Base-by-base conservation (phyloP, 37 sponge, comb jelly and placozoan genomes). In the Cladorhizidae sp. region DNA sequence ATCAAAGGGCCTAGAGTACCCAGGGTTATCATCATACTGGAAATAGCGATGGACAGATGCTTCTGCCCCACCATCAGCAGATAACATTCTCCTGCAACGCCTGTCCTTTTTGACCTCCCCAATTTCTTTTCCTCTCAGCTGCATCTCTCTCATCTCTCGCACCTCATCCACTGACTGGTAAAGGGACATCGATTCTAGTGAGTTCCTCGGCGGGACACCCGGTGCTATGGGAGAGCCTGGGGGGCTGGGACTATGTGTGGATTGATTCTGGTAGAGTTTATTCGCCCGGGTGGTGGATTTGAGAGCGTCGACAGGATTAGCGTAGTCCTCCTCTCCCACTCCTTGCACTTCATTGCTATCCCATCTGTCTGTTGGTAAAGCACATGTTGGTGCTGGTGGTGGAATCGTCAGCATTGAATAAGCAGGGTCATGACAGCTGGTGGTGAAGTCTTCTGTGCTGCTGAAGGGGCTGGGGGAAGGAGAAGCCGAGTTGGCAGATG, bases 1-100 rank as follows among this genome's bases (percentile, higher is more conserved):
- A 64, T 86, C 87, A 80, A 86, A 80, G 15, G 87, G 87, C 28
- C 65, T 62, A 11, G 87, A 86, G 45, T 86, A 86, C 1, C 80
- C 64, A 0, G 81, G 70, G 28, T 67, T 61, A 22, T 84, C 85
- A 35, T 80, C 73, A 29, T 52, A 9, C 38, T 43, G 67, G 8
- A 43, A 54, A 7, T 21, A 17, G 35, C 26, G 35, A 21, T 20
- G 0, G 23, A 2, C 28, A 8, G 21, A 3, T 18, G 25, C 42
- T 12, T 39, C 9, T 18, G 26, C 9, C 3, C 21, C 3, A 8
- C 76, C 63, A 63, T 3, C 1, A 29, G 31, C 2, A 32, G 15
- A 50, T 25, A 36, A 21, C 7, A 35, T 21, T 41, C 15, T 49
- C 40, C n/a, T 72, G 40, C 3, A 12, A 7, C 22, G 40, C 29